Evolutionary conservation across 2,797 vertebrate genomes (phyloP).

Genomic region (Spinus pinus): DNA sequence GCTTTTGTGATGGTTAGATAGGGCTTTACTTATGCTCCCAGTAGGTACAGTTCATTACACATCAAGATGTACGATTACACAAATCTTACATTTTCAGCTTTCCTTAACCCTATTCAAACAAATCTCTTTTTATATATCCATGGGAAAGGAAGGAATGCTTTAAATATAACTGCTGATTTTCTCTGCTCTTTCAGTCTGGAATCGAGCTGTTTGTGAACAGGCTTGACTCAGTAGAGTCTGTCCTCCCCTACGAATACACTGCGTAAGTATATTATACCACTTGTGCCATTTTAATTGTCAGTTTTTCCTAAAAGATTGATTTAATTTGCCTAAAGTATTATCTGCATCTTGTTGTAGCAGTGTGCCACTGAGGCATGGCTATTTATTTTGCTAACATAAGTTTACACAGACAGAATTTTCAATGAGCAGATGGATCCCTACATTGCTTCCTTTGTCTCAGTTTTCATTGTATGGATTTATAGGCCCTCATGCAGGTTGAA

Average conservation of each 20-base stretch:
- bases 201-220: constrained; percentile 94
- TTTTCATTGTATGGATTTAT: neutral
- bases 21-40: neutral
- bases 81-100: neutral
- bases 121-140: neutral
- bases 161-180: constrained; percentile 37
- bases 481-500: neutral
- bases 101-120: neutral
- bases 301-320: neutral
- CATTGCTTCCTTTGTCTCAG: neutral
- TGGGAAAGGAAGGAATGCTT: neutral
- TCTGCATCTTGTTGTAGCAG: neutral
- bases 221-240: constrained; percentile 93
- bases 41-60: neutral
- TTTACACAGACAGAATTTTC: neutral
- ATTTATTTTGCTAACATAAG: neutral
- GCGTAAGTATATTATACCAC: constrained; percentile 80
- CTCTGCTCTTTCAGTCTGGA: constrained; percentile 76
- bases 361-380: neutral
- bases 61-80: neutral
- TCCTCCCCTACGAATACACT: constrained; percentile 93
- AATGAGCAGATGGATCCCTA: neutral
- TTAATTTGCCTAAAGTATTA: neutral
- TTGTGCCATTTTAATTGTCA: neutral
- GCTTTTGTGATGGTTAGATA: neutral